Conservation (phyloP, 2,888 invertebrate genomes). For the Scotopteryx bipunctaria region DNA sequence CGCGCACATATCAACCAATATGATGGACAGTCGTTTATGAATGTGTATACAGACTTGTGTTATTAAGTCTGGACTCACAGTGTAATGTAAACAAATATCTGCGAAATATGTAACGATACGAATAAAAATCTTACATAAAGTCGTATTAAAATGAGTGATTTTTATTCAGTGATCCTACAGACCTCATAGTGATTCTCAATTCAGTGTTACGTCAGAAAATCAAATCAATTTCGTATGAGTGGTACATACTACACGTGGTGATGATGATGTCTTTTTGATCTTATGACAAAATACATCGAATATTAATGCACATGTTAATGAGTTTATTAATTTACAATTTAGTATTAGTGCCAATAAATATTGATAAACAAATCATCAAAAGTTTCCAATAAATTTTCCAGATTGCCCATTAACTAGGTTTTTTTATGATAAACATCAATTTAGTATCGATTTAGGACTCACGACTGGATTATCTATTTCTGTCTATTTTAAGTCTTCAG, state of each 20-base stretch:
- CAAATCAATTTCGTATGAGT: too few relatives aligned
- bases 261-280: too few relatives aligned
- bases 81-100: slow-evolving; percentile 3
- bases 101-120: background rate
- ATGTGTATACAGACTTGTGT: slow-evolving; percentile 16
- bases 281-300: too few relatives aligned
- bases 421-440: slow-evolving; percentile 9
- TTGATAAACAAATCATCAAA: slow-evolving; percentile 14
- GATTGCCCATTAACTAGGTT: background rate
- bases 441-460: slow-evolving; percentile 4
- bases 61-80: slow-evolving; percentile 9
- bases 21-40: slow-evolving; percentile 7
- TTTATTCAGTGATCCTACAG: too few relatives aligned
- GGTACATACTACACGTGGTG: too few relatives aligned
- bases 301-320: slow-evolving; percentile 6
- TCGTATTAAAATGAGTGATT: too few relatives aligned
- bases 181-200: too few relatives aligned
- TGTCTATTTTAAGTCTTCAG: too few relatives aligned
- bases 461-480: too few relatives aligned
- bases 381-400: slow-evolving; percentile 22
- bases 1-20: background rate
- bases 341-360: slow-evolving; percentile 15
- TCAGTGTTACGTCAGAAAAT: too few relatives aligned
- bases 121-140: background rate
- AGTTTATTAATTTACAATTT: background rate